These are phyloP conservation scores for Drosophila fungiperda DNA, from an alignment of 2,888 invertebrate species.

Conservation along the genomic window DNA sequence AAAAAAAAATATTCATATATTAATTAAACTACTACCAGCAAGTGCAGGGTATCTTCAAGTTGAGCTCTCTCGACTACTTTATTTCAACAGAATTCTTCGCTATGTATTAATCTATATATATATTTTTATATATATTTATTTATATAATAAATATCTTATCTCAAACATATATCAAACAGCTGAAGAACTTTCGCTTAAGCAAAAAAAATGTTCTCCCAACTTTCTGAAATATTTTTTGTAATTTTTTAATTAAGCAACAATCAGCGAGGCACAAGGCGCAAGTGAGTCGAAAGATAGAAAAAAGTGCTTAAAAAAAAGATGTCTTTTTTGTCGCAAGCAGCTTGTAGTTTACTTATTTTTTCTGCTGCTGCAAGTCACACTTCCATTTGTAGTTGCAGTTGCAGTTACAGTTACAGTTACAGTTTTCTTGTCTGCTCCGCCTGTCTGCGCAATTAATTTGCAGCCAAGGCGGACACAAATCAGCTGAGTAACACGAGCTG, in stretches of 20 bases:
- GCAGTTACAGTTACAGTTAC: constrained; percentile 28
- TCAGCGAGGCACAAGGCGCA: constrained; percentile 45
- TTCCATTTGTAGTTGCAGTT: constrained; percentile 32
- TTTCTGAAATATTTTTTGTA: constrained; percentile 58
- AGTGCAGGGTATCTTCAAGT: not conserved
- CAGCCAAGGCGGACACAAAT: constrained; percentile 71
- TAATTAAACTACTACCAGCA: too few relatives aligned
- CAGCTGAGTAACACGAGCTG: constrained; percentile 59
- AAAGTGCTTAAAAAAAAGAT: constrained; percentile 4
- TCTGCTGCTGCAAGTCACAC: constrained; percentile 5
- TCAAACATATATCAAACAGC: not conserved
- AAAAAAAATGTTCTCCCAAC: constrained; percentile 7
- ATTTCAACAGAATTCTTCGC: not conserved
- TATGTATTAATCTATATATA: not conserved
- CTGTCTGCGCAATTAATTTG: constrained; percentile 78
- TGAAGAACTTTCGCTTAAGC: not conserved
- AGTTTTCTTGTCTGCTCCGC: constrained; percentile 52
- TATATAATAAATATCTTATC: not conserved
- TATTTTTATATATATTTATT: not conserved
- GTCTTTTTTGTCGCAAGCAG: constrained; percentile 21
- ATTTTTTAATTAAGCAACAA: constrained; percentile 79
- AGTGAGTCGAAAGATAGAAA: not conserved
- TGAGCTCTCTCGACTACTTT: not conserved
- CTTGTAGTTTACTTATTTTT: constrained; percentile 7
- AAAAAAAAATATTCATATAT: too few relatives aligned